Evolutionary conservation across 2,113 vertebrate species (phyloP), one percentile per base, ranked within the genome.

Genomic region (Tachycineta bicolor): DNA sequence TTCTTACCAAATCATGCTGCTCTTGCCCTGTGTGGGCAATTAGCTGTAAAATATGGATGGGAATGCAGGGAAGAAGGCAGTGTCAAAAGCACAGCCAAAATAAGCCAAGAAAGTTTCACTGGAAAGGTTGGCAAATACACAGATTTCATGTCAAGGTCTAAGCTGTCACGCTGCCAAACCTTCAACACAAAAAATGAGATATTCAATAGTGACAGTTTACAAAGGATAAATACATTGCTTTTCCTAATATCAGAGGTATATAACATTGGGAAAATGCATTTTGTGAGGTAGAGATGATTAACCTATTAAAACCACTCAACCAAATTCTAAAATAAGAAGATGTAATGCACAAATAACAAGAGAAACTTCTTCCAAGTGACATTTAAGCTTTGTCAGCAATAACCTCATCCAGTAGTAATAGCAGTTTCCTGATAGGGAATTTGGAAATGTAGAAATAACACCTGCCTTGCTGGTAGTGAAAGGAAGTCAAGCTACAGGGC

Each of bases 401-500:
- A 75, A 43, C 14, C 10, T 49, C 43, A 58, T 23, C 52, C 76
- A 58, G 8, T 0, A 64, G 10, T 31, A 84, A 60, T 0, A 55
- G 15, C 9, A 60, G 21, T 58, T 74, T 77, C 2, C 1, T 20
- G 49, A 64, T 20, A 41, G 0, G 0, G 6, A 55, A 77, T 63
- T 65, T 64, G 50, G 47, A 63, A 80, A 41, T 22, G 5, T 11
- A 75, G 14, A 71, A 79, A 39, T 14, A 85, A 44, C 47, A 71
- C 14, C 29, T 49, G 31, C 31, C 67, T 76, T 6, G 1, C 33
- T 28, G 31, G 7, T 16, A 15, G 12, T 20, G 14, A 65, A 63
- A 87, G 65, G 21, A 65, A 67, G 31, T 53, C 9, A 79, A 88
- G 28, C 47, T 37, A 7, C 10, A 65, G 69, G 8, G 25, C 9